Conservation (phyloP, 2,113 vertebrate genomes). For the Puma concolor region DNA sequence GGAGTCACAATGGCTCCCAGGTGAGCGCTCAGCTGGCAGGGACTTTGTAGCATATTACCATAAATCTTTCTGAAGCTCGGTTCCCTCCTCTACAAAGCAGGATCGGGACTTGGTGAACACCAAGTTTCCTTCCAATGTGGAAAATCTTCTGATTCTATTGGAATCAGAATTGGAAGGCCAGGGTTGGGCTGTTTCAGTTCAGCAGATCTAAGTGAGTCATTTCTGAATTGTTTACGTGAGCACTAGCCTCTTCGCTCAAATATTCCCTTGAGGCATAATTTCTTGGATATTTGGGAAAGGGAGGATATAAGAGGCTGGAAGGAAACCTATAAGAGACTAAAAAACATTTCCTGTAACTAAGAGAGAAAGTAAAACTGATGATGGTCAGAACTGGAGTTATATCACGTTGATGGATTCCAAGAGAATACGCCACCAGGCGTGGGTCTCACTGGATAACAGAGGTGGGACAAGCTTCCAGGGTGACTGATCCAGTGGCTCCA, state of each 20-base stretch:
- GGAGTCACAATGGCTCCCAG: neutral
- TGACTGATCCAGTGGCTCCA: neutral
- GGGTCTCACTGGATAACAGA: neutral
- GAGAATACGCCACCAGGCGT: neutral
- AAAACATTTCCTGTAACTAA: neutral
- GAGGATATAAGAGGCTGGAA: neutral
- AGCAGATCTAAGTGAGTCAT: conserved; percentile 2
- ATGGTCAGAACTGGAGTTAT: neutral
- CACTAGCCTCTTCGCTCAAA: neutral
- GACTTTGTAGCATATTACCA: neutral
- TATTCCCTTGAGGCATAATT: neutral
- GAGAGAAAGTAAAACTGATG: neutral
- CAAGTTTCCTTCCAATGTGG: neutral
- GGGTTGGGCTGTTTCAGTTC: neutral
- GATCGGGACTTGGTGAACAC: neutral
- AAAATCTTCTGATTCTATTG: neutral
- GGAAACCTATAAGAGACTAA: neutral
- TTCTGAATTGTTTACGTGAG: neutral
- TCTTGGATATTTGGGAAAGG: neutral
- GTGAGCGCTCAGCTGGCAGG: neutral
- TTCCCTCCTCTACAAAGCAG: neutral
- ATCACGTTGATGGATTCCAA: neutral
- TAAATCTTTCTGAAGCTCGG: neutral
- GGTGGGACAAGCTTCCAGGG: neutral
- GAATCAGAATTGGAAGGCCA: neutral